Conservation (phyloP, 2,113 vertebrate genomes). For the Gavialis gangeticus region DNA sequence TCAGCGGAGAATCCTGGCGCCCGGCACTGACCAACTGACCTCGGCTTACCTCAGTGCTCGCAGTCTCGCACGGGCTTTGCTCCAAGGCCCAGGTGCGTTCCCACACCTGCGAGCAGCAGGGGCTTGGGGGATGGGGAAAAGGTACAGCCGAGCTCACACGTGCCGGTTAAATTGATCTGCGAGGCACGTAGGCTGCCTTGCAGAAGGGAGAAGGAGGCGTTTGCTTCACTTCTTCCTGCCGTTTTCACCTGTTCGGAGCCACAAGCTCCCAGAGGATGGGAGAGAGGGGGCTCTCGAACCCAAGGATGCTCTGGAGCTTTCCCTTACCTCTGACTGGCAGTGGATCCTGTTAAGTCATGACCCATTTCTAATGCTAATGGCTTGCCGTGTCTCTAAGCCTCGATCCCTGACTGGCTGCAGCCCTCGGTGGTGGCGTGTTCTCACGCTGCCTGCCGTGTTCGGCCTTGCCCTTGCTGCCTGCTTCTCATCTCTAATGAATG, state of each 20-base stretch:
- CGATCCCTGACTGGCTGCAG: not conserved
- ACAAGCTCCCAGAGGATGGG: not conserved
- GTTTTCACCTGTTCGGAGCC: fast-evolving
- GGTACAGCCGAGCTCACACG: fast-evolving
- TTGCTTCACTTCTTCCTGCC: not conserved
- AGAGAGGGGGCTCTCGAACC: no score
- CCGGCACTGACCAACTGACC: not conserved
- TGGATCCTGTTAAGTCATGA: not conserved
- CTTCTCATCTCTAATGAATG: fast-evolving
- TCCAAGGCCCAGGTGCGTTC: not conserved
- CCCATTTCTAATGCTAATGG: fast-evolving
- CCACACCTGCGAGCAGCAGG: not conserved
- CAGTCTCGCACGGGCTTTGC: fast-evolving
- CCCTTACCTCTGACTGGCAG: fast-evolving
- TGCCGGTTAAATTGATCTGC: not conserved
- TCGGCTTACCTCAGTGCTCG: not conserved
- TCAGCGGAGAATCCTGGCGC: fast-evolving
- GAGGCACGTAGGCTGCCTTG: not conserved
- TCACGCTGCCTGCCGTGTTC: fast-evolving
- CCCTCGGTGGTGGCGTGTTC: fast-evolving
- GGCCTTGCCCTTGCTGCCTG: not conserved
- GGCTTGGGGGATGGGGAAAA: not conserved
- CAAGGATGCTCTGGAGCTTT: not conserved
- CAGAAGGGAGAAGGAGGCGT: no score
- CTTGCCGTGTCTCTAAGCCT: fast-evolving